These are phyloP conservation scores for Melanotaenia boesemani DNA, from an alignment of 2,797 vertebrate genomes.

Conservation along the genomic window DNA sequence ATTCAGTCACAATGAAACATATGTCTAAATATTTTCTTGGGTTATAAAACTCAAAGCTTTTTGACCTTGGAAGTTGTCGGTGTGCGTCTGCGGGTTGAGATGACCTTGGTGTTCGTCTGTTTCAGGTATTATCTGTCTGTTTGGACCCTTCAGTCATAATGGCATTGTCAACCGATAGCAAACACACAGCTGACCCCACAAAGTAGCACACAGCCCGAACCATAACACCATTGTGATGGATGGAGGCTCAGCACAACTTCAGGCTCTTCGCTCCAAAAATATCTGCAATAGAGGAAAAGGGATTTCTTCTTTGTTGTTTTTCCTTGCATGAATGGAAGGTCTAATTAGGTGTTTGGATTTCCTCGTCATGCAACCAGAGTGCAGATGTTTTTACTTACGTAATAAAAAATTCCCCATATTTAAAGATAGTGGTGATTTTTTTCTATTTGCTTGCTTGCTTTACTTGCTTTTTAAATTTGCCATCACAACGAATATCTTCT, in stretches of 20 bases:
- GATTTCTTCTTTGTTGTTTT: neutral
- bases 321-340: constrained; percentile 19
- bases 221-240: constrained; percentile 76
- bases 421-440: too few species aligned
- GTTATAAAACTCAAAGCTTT: constrained; percentile 7
- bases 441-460: too few species aligned
- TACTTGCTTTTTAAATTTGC: too few species aligned
- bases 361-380: constrained; percentile 31
- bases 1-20: neutral
- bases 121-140: constrained; percentile 21
- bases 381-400: neutral
- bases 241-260: constrained; percentile 2
- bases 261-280: constrained; percentile 44
- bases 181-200: constrained; percentile 49
- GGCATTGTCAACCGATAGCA: constrained; percentile 66
- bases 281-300: constrained; percentile 27
- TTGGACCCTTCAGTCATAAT: constrained; percentile 64
- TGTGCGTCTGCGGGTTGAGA: neutral
- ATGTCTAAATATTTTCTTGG: constrained; percentile 1
- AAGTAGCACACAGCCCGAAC: constrained; percentile 25
- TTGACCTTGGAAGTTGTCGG: neutral
- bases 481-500: too few species aligned
- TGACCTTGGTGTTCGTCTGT: constrained; percentile 10
- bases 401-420: neutral
- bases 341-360: constrained; percentile 50